Evolutionary conservation across 2,797 vertebrate genomes (phyloP), one percentile per base, ranked within the genome.

Genomic region (Enteromius viviparus): DNA sequence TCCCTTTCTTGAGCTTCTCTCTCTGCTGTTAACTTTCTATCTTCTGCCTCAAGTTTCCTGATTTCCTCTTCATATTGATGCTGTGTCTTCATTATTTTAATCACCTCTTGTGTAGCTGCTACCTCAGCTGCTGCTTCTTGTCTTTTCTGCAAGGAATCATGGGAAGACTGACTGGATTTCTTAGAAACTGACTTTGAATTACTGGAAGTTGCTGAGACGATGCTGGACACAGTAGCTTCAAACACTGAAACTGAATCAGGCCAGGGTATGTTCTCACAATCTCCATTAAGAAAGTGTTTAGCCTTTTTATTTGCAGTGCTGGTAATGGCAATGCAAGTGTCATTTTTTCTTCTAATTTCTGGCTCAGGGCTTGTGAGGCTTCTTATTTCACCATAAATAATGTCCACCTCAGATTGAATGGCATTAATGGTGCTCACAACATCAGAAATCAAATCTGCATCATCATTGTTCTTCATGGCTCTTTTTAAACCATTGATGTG

Each of bases 181-280:
- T 34, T 82, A 12, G 32, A 32, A 32, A 32, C 32, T 32, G 32
- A 32, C 32, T 32, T 32, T 3, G 72, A 77, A 47, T 60, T 78
- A 64, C 14, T 69, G 53, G 77, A 76, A 0, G 34, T 49, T 17
- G 7, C 34, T 23, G 77, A 82, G 34, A 47, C 42, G 0, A 60
- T 64, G 74, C 55, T 69, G 21, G 81, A 86, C 58, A 72, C 49
- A 9, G 40, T 86, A 76, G 32, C 11, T 55, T 84, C 78, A 87
- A 84, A 87, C 74, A 87, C 74, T 51, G 82, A 82, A 7, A 76
- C 74, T 42, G 86, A 77, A 34, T 84, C 81, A 51, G 81, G 87
- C 72, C 81, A 75, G 10, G 42, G 34, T 60, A 84, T 83, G 45
- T 58, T 75, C 21, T 86, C 72, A 34, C 62, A 55, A 84, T 88